These are phyloP conservation scores for Teinopalpus imperialis DNA, from an alignment of 2,888 invertebrate species.

Conservation along the genomic window DNA sequence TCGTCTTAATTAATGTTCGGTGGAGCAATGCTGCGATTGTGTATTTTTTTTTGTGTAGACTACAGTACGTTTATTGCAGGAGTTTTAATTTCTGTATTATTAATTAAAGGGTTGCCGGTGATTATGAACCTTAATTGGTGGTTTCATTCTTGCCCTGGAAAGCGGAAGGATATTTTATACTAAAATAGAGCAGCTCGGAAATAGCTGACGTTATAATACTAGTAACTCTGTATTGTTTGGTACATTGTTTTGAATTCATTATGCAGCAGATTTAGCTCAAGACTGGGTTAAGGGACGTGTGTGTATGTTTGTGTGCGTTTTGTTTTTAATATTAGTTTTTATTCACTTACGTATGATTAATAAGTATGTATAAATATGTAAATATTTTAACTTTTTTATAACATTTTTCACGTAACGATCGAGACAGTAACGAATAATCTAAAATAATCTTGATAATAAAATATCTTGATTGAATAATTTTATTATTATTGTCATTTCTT, in stretches of 20 bases:
- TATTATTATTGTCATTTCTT: too few species aligned
- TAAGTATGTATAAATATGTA: too few species aligned
- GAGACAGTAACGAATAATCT: too few species aligned
- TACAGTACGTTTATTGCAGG: conserved; percentile 55
- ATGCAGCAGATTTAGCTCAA: conserved; percentile 15
- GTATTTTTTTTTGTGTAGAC: conserved; percentile 59
- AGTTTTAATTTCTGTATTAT: conserved; percentile 71
- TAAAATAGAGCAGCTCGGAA: conserved; percentile 41
- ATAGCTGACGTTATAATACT: conserved; percentile 23
- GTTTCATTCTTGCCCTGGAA: conserved; percentile 56
- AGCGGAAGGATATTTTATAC: conserved; percentile 53
- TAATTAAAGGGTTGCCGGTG: conserved; percentile 67
- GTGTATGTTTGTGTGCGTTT: conserved; percentile 5
- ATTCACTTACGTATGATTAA: too few species aligned
- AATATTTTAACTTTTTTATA: too few species aligned
- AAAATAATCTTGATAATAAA: too few species aligned
- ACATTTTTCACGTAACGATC: too few species aligned
- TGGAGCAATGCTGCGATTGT: conserved; percentile 69
- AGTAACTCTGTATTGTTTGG: conserved; percentile 26
- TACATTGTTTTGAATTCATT: conserved; percentile 25
- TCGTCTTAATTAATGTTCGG: conserved; percentile 74
- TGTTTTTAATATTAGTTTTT: conserved; percentile 11
- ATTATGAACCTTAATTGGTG: conserved; percentile 69
- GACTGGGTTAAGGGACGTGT: too few species aligned
- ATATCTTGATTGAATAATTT: too few species aligned